Evolutionary conservation across 2,888 invertebrate genomes (phyloP).

Genomic region (Automeris io): DNA sequence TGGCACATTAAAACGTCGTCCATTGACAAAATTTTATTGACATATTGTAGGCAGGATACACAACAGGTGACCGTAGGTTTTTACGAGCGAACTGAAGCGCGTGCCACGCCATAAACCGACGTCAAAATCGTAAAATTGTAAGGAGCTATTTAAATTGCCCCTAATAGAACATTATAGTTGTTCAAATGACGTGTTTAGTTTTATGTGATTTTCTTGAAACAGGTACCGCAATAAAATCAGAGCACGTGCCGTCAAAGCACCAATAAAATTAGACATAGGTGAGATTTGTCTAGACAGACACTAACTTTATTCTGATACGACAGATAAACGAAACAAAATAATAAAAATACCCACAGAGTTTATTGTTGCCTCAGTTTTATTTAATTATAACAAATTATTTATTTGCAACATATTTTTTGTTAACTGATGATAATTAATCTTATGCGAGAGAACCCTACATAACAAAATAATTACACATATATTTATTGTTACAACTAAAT

Average conservation of each 20-base stretch:
- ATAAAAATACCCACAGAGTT: too few species aligned
- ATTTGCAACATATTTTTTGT: too few species aligned
- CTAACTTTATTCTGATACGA: too few species aligned
- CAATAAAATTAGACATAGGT: constrained; percentile 32
- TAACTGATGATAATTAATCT: too few species aligned
- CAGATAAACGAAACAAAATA: too few species aligned
- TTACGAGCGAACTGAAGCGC: constrained; percentile 57
- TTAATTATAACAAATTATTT: too few species aligned
- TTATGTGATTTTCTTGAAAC: constrained; percentile 52
- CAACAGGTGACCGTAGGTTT: constrained; percentile 72
- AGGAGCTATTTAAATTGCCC: constrained; percentile 57
- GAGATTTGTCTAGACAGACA: constrained; percentile 27
- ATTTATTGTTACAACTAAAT: too few species aligned
- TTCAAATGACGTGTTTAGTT: constrained; percentile 58
- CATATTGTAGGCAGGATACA: constrained; percentile 50
- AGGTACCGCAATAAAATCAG: constrained; percentile 41
- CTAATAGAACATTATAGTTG: constrained; percentile 60
- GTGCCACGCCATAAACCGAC: constrained; percentile 52
- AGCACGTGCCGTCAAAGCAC: constrained; percentile 28
- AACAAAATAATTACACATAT: too few species aligned
- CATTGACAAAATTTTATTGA: constrained; percentile 66
- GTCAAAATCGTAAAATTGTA: constrained; percentile 60
- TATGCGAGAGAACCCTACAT: too few species aligned
- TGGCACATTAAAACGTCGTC: constrained; percentile 59
- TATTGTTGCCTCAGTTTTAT: too few species aligned